phyloP scores from a whole-genome alignment of 2,888 invertebrate species.

The Oxystoma pomonae region DNA sequence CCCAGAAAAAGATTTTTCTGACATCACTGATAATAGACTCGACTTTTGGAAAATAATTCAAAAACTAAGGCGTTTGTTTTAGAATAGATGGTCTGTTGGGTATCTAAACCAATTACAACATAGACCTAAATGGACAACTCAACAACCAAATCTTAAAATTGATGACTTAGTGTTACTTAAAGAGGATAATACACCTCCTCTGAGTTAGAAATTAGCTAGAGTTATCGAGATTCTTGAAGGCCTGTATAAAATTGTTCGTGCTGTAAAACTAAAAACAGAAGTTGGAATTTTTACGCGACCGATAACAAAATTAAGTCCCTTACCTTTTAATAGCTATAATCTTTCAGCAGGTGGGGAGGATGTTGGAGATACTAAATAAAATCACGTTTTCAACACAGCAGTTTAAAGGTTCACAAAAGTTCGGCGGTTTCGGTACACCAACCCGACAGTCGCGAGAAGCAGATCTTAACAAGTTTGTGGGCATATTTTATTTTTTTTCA shows the following conservation, averaged over 20 bases:
- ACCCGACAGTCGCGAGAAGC: no score
- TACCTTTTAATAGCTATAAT: background rate
- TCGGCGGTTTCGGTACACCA: no score
- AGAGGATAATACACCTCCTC: conserved; percentile 8
- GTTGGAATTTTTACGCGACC: background rate
- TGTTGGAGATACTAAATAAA: no score
- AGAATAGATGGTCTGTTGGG: conserved; percentile 9
- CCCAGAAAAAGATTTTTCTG: conserved; percentile 11
- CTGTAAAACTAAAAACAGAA: conserved; percentile 1
- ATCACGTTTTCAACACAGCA: no score
- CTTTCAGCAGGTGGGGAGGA: background rate
- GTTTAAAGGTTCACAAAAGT: no score
- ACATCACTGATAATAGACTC: conserved; percentile 11
- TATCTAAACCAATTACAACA: conserved; percentile 13
- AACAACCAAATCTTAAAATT: conserved; percentile 1
- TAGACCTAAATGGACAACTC: conserved; percentile 10
- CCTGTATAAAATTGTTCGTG: conserved; percentile 6
- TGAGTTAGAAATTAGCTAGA: conserved; percentile 11
- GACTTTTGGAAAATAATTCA: conserved; percentile 7
- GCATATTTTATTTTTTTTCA: no score
- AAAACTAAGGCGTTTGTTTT: conserved; percentile 12
- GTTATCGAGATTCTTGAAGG: conserved; percentile 13
- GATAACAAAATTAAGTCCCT: background rate
- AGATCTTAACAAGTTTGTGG: no score
- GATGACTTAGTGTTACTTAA: conserved; percentile 15